Percentiles rank a stretch among this genome's conserved stretches.
Conservation (phyloP, 2,113 vertebrate species). For the Scartelaos histophorus region DNA sequence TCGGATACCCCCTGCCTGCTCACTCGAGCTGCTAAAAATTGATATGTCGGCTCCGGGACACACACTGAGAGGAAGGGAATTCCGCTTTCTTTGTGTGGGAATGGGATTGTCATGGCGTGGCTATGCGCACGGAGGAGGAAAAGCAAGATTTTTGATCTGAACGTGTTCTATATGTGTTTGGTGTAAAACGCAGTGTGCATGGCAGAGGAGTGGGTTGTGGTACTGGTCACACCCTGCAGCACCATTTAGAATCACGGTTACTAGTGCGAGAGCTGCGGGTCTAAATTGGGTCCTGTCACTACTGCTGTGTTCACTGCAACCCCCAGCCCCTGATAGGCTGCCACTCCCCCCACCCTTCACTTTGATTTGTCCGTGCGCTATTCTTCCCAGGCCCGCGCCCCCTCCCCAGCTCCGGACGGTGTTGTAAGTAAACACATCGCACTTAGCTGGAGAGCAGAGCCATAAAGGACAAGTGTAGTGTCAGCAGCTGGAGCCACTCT, state of each 20-base stretch:
- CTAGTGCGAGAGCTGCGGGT: not conserved
- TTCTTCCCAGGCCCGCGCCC: not conserved
- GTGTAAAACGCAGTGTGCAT: not conserved
- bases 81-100: slow-evolving; percentile 49
- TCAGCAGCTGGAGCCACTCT: slow-evolving; percentile 16
- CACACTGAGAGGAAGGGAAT: slow-evolving; percentile 21
- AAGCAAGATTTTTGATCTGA: not conserved
- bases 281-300: slow-evolving; percentile 49
- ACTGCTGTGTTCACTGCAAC: slow-evolving; percentile 28
- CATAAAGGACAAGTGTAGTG: slow-evolving; percentile 20
- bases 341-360: slow-evolving; percentile 9
- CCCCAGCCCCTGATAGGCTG: slow-evolving; percentile 18
- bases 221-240: slow-evolving; percentile 38
- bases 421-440: slow-evolving; percentile 19
- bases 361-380: slow-evolving; percentile 32
- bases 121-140: slow-evolving; percentile 18
- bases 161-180: not conserved
- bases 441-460: slow-evolving; percentile 19
- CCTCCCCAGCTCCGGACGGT: not conserved
- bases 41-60: slow-evolving; percentile 42
- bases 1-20: slow-evolving; percentile 26
- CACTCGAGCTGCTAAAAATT: slow-evolving; percentile 37
- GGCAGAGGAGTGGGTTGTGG: not conserved
- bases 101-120: slow-evolving; percentile 42
- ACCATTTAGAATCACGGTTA: slow-evolving; percentile 4